Base-by-base conservation (phyloP, 2,797 vertebrate species). In the Gobionotothen gibberifrons region DNA sequence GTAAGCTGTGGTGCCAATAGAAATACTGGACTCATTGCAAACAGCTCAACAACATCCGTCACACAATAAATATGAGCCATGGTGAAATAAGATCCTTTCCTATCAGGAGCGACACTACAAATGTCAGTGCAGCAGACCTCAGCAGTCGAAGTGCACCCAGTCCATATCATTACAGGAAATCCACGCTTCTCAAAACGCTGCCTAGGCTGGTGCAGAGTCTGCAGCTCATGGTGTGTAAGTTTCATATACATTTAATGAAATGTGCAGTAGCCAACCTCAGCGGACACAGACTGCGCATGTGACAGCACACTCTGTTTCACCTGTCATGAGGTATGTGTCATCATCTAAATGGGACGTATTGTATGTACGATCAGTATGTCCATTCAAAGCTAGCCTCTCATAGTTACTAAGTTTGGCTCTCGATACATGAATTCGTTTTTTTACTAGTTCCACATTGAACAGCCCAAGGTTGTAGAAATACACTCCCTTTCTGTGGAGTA, bases 31-130 rank as follows among this genome's bases (percentile, higher is more conserved):
- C n/a, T 14, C 55, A 40, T 55, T 60, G 47, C 66, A 63, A 62
- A 51, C 43, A 53, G 57, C 60, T 62, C 51, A 11, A 29, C 40
- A 43, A 64, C 51, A 58, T 32, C 67, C 10, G 1, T 43, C 55
- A 64, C 19, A 59, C 58, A 60, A 59, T 51, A 65, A 69, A 85
- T 46, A 58, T 12, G 26, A 69, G 61, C 65, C 29, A 9, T 10
- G 16, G 16, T 66, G 17, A 72, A 57, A 66, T 15, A 21, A 52
- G 75, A 80, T 55, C 21, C 21, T 61, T 56, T 76, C 46, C 44
- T 77, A 82, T 70, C 32, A 69, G 19, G 26, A 67, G 29, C 57
- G n/a, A 60, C 44, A 81, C 72, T 32, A 39, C 29, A 78, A 82
- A 81, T 63, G 63, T 82, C 78, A 70, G 64, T 9, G n/a, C 29